A percentile compares a stretch with the other conserved stretches of the same genome.
These are phyloP conservation scores for Henricia sp. DNA, from an alignment of 53 echinoderm and acorn worm genomes.

Conservation along the genomic window DNA sequence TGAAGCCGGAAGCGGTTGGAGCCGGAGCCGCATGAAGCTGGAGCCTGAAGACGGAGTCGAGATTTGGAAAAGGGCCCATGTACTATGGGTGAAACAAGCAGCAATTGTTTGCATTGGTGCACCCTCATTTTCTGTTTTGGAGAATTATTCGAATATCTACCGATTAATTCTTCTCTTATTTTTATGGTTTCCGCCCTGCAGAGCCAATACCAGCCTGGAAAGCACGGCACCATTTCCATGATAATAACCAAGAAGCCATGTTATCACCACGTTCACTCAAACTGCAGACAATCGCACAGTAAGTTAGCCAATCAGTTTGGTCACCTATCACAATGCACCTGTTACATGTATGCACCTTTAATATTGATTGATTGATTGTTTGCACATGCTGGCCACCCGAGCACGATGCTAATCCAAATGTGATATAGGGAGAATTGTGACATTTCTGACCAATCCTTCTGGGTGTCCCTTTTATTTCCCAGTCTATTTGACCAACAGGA, in stretches of 20 bases:
- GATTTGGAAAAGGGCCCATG: no score
- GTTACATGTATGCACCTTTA: no score
- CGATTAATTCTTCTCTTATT: background rate
- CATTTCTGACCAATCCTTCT: no score
- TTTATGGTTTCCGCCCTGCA: constrained; percentile 16
- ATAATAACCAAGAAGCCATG: constrained; percentile 60
- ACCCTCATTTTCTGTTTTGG: no score
- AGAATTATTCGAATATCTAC: background rate
- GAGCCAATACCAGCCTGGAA: constrained; percentile 87
- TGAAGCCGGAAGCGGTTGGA: no score
- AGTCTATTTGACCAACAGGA: constrained; percentile 70
- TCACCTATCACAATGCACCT: background rate
- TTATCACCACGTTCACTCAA: constrained; percentile 72
- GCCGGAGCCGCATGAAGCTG: no score
- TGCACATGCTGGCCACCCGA: no score
- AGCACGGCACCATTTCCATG: constrained; percentile 49
- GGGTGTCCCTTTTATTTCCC: constrained; percentile 60
- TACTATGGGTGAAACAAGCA: no score
- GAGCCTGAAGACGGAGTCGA: no score
- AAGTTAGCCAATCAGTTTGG: constrained; percentile 3
- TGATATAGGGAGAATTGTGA: no score
- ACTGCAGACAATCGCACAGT: constrained; percentile 58
- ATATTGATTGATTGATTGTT: background rate
- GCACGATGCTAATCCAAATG: no score
- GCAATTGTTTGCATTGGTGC: no score